Conservation (phyloP, 92 coral and sea anemone species). For the Desmophyllum pertusum region DNA sequence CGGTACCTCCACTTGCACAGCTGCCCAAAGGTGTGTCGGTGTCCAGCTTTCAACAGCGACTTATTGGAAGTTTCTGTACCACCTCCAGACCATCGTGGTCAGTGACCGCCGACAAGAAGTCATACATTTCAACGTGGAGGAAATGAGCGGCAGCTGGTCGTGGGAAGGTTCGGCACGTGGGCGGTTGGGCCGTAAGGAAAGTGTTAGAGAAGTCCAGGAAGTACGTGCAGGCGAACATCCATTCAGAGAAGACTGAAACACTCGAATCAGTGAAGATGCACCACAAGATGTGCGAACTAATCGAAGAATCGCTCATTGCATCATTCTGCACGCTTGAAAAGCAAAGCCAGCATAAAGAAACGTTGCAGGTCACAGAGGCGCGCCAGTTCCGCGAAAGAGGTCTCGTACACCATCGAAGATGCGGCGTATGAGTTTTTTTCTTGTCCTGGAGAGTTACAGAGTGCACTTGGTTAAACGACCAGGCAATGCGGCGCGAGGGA, state of each 20-base stretch:
- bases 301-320: slow-evolving; percentile 11
- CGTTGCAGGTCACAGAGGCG: slow-evolving; percentile 34
- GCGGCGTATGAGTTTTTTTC: too few species aligned
- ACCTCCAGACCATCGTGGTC: not conserved
- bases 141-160: not conserved
- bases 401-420: too few species aligned
- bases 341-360: slow-evolving; percentile 25
- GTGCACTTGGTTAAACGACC: slow-evolving; percentile 21
- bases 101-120: not conserved
- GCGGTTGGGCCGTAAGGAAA: slow-evolving; percentile 25
- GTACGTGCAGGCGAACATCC: not conserved
- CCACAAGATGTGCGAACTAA: slow-evolving; percentile 16
- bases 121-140: not conserved
- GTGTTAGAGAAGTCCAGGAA: slow-evolving; percentile 13
- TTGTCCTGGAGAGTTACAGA: too few species aligned
- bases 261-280: not conserved
- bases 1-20: too few species aligned
- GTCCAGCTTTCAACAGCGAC: not conserved
- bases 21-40: too few species aligned
- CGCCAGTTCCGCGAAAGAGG: slow-evolving; percentile 25
- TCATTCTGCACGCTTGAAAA: slow-evolving; percentile 1
- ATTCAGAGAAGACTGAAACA: not conserved
- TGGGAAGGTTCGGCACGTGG: slow-evolving; percentile 23
- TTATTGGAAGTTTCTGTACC: not conserved
- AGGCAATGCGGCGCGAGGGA: not conserved